Percentiles rank a stretch among this genome's conserved stretches.
phyloP scores from a whole-genome alignment of 1,140 invertebrate genomes.

The Platyura marginata region DNA sequence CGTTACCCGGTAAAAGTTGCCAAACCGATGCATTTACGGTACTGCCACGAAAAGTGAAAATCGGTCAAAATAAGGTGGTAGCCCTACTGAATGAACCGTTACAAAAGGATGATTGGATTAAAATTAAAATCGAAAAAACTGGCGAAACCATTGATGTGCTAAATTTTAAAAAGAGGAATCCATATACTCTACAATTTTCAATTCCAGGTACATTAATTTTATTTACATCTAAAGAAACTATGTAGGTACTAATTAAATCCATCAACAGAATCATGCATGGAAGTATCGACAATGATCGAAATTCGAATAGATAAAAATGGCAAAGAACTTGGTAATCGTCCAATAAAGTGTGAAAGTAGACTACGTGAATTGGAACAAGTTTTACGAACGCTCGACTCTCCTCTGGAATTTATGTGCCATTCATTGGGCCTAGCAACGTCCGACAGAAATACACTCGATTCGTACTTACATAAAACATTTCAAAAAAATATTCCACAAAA shows the following conservation, averaged over 20 bases:
- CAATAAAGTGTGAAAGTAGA: slow-evolving; percentile 70
- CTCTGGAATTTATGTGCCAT: slow-evolving; percentile 73
- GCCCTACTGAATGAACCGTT: slow-evolving; percentile 58
- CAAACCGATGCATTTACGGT: slow-evolving; percentile 20
- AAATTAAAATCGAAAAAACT: slow-evolving; percentile 56
- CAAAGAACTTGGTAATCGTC: slow-evolving; percentile 49
- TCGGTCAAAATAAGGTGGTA: slow-evolving; percentile 62
- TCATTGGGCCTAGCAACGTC: slow-evolving; percentile 58
- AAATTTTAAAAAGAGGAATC: slow-evolving; percentile 56
- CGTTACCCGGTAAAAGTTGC: slow-evolving; percentile 3
- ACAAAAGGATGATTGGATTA: slow-evolving; percentile 48
- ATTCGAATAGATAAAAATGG: slow-evolving; percentile 62
- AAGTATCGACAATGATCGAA: slow-evolving; percentile 63
- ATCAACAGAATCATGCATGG: slow-evolving; percentile 51
- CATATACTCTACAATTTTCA: slow-evolving; percentile 60
- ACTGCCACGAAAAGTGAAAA: slow-evolving; percentile 20
- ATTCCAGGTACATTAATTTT: slow-evolving; percentile 41
- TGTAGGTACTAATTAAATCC: too few species aligned
- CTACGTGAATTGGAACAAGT: slow-evolving; percentile 65
- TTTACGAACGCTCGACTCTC: slow-evolving; percentile 53
- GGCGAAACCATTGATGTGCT: slow-evolving; percentile 55
- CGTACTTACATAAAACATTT: slow-evolving; percentile 59
- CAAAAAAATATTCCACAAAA: slow-evolving; percentile 63
- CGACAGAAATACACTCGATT: slow-evolving; percentile 58
- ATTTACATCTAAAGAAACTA: too few species aligned